Evolutionary conservation across 1,140 invertebrate species (phyloP), one percentile per base, ranked within the genome.

Genomic region (Leptoteleia sp.): DNA sequence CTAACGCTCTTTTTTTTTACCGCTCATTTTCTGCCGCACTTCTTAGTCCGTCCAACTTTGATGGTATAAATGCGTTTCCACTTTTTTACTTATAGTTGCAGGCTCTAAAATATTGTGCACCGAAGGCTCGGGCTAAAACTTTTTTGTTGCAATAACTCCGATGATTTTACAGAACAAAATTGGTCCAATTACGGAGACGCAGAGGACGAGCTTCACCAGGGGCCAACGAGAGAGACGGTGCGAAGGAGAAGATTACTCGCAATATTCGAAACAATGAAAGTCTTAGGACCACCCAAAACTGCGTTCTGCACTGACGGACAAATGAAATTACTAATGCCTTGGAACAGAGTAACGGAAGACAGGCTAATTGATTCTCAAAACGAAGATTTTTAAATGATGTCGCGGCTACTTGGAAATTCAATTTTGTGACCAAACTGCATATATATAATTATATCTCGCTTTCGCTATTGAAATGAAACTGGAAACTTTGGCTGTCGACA

Each of bases 241-340:
- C n/a, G 40, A 42, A 43, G 57, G 31, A 61, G 68, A 67, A 68
- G 48, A 79, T 79, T 68, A 37, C 62, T 68, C 68, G 62, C 59
- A 73, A 73, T 73, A 73, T 68, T 73, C 55, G 68, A 73, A 79
- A 73, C 64, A 73, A 73, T 73, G 62, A 68, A 73, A 55, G 62
- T 67, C 31, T 43, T 47, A 48, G 31, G 76, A 78, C 76, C 76
- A 78, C 76, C 67, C 76, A 72, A 45, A 75, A 59, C 43, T 15
- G 13, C 48, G 42, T 59, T 65, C 71, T 64, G 59, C 70, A 15
- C 59, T 57, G 37, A 50, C 38, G 71, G 17, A 35, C 50, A 65
- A 72, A 73, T 65, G 59, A 35, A 57, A 73, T 57, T 55, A 43
- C 71, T n/a, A 37, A 52, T 65, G 59, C 25, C 15, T 19, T 52